Base-by-base conservation (phyloP, 2,888 invertebrate species). In the Buathra laborator region DNA sequence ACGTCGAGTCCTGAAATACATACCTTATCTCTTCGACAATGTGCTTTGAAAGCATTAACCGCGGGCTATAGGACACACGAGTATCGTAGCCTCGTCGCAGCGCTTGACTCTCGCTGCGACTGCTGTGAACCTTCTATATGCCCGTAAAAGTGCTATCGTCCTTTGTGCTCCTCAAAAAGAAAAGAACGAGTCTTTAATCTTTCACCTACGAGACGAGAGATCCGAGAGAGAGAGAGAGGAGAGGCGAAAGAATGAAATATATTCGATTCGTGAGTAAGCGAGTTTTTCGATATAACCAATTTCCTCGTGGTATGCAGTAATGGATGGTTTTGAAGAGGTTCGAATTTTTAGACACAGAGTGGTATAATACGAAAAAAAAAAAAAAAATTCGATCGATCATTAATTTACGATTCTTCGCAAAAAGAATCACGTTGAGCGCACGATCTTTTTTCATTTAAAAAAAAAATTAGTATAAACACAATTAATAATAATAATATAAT, bases 141-240 rank as follows among this genome's bases (percentile, higher is more conserved):
- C 68, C 62, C 44, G 46, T 14, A n/a, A 78, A 68, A 43, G 59
- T 46, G 62, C 64, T 64, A 48, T 44, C 64, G 46, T 46, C 74
- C 56, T 56, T 59, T 59, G 70, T 70, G 78, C 37, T 75, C 62
- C 29, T 51, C 19, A 48, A 62, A 59, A 67, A 44, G 12, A 14
- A 19, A 46, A 71, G 29, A 64, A 72, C 56, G 48, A 32, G 29
- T 72, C 77, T 77, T 72, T 51, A 83, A 83, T 83, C 77, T 62
- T 72, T 83, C 66, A 76, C 72, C 82, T 72, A 37, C 67, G 51
- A 32, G 16, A 44, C 43, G 53, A 71, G 32, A 56, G 71, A 56
- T 24, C 44, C n/a, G 29, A 66, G 44, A 71, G 44, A 56, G 59
- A 12, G 59, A 32, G 5, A 6, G 29, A 10, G 37, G 37, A 37